Evolutionary conservation across 2,888 invertebrate genomes (phyloP).

Genomic region (Spilarctia lutea): DNA sequence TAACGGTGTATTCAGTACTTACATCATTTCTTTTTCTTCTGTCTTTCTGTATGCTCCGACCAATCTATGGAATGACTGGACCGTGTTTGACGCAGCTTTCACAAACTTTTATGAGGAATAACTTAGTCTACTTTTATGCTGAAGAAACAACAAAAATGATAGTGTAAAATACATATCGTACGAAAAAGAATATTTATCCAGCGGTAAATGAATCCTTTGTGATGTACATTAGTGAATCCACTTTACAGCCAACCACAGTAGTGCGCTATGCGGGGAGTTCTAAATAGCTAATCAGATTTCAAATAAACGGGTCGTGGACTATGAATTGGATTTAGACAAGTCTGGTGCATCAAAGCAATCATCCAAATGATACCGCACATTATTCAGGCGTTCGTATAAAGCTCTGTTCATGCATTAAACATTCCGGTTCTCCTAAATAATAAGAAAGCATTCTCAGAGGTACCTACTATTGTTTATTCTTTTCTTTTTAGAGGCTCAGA

Average conservation of each 20-base stretch:
- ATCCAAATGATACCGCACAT: conserved; percentile 69
- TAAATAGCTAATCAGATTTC: conserved; percentile 18
- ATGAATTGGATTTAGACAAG: conserved; percentile 53
- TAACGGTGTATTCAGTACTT: too few relatives aligned
- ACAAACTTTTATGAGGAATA: too few relatives aligned
- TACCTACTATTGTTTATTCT: conserved; percentile 76
- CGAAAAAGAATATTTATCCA: neutral
- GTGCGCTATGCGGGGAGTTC: neutral
- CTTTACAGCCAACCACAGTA: conserved; percentile 10
- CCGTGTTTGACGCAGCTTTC: too few relatives aligned
- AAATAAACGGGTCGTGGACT: conserved; percentile 34
- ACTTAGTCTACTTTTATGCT: too few relatives aligned
- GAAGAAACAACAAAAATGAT: too few relatives aligned
- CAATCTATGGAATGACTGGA: too few relatives aligned
- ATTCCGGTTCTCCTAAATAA: conserved; percentile 81
- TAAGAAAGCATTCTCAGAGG: conserved; percentile 78
- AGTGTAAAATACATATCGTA: neutral
- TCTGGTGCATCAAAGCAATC: conserved; percentile 68
- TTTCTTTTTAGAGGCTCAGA: conserved; percentile 80
- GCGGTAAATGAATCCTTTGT: neutral
- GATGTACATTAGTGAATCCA: conserved; percentile 1
- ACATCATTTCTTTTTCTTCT: neutral
- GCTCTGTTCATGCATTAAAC: conserved; percentile 82
- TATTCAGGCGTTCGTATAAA: conserved; percentile 75
- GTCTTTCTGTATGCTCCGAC: neutral